Base-by-base conservation (phyloP, 2,888 invertebrate species). In the Teleogryllus oceanicus region DNA sequence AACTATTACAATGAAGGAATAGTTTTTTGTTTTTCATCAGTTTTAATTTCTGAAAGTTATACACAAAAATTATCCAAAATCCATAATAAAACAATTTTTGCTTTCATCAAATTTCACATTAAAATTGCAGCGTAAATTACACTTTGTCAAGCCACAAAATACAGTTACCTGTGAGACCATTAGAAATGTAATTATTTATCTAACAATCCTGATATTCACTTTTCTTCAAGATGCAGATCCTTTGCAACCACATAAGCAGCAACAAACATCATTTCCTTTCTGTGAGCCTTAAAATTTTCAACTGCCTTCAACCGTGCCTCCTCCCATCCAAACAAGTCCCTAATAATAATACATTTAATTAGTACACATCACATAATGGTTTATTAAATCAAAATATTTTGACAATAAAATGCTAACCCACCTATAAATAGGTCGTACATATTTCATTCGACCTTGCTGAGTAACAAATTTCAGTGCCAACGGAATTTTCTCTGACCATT, bases 371-470 rank as follows among this genome's bases (percentile, higher is more conserved):
- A 21, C 49, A 75, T 74, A 79, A 20, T 1, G 16, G 20, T 13
- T 76, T 77, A n/a, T 50, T 21, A 24, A 49, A 16, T 18, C 49
- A 62, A 77, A 11, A 76, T 4, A 76, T 50, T 13, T 78, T 51
- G 18, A 2, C 49, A 18, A 16, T 24, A 76, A 20, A 74, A 74
- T 74, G 37, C 76, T 49, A 78, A 20, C 85, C 83, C 85, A 90
- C 89, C 94, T 92, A 87, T 96, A 97, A 78, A 98, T 89, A 3
- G 97, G 96, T 51, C 96, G 90, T 2, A 95, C 93, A 87, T 92
- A 98, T 87, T 98, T 98, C 94, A 97, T 95, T 80, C 98, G 91
- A 62, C 97, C 97, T 85, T 95, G 93, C 21, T 91, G 90, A 83
- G 94, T 95, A 12, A 96, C 91, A 89, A 97, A 97, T 24, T 90